A percentile compares a stretch with the other conserved stretches of the same genome.
phyloP scores from a whole-genome alignment of 2,888 invertebrate species.

The Eilema depressum region DNA sequence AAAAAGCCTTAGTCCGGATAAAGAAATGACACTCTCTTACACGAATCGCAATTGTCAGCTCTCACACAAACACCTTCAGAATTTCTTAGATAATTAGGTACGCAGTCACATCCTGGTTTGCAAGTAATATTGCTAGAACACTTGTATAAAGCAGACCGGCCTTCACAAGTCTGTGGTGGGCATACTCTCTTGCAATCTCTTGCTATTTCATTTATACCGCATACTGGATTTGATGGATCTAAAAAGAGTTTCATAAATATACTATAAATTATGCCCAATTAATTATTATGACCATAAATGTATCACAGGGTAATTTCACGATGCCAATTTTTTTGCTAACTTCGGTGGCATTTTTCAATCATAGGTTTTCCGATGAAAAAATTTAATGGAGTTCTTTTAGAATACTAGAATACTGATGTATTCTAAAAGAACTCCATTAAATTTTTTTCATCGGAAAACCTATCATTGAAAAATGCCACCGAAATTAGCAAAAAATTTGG shows the following conservation, averaged over 20 bases:
- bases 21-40: constrained; percentile 38
- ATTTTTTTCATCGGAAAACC: no score
- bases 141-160: constrained; percentile 45
- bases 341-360: no score
- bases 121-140: constrained; percentile 48
- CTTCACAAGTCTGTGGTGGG: constrained; percentile 59
- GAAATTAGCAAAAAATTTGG: no score
- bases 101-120: constrained; percentile 64
- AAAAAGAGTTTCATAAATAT: constrained; percentile 23
- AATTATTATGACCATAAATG: no score
- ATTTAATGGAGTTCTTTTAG: no score
- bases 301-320: no score
- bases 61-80: constrained; percentile 52
- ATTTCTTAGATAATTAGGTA: constrained; percentile 58
- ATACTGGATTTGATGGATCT: constrained; percentile 46
- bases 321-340: no score
- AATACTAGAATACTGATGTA: no score
- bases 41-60: constrained; percentile 51
- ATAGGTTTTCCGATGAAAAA: no score
- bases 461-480: no score
- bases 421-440: no score
- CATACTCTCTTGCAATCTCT: constrained; percentile 51
- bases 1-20: not conserved
- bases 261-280: not conserved
- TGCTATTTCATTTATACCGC: constrained; percentile 52